phyloP scores from a whole-genome alignment of 2,113 vertebrate genomes.

The Poecile atricapillus region DNA sequence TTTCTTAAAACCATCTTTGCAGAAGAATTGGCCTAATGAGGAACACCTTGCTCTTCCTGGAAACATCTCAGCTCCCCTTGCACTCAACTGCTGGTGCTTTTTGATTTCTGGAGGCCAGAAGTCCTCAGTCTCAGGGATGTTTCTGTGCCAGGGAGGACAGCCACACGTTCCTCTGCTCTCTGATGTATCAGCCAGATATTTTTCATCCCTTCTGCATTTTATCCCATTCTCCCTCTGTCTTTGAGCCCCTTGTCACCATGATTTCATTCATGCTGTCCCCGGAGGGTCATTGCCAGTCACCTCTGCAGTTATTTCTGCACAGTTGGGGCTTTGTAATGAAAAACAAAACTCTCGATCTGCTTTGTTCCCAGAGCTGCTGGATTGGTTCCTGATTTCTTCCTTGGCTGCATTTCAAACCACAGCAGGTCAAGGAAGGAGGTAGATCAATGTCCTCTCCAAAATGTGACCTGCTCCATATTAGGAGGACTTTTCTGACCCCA shows the following conservation, averaged over 20 bases:
- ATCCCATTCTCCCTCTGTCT: not conserved
- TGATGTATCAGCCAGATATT: not conserved
- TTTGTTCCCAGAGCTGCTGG: slow-evolving; percentile 54
- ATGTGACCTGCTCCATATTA: not conserved
- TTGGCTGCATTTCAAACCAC: not conserved
- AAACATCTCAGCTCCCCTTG: not conserved
- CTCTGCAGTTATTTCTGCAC: slow-evolving; percentile 56
- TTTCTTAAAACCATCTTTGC: not conserved
- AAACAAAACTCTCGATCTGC: slow-evolving; percentile 33
- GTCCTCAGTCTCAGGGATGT: not conserved
- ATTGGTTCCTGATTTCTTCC: slow-evolving; percentile 50
- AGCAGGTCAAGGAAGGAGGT: not conserved
- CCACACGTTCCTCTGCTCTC: not conserved
- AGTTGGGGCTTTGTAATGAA: slow-evolving; percentile 41
- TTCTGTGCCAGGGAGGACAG: not conserved
- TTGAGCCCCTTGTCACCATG: not conserved
- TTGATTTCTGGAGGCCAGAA: not conserved
- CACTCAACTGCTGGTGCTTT: not conserved
- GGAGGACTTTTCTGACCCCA: not conserved
- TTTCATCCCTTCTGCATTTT: not conserved
- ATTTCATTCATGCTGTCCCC: not conserved
- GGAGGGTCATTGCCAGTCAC: not conserved
- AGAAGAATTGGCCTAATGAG: not conserved
- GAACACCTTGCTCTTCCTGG: not conserved
- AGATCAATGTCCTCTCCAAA: not conserved